Conservation (phyloP, 2,888 invertebrate species). For the Tromatobia lineatoria region DNA sequence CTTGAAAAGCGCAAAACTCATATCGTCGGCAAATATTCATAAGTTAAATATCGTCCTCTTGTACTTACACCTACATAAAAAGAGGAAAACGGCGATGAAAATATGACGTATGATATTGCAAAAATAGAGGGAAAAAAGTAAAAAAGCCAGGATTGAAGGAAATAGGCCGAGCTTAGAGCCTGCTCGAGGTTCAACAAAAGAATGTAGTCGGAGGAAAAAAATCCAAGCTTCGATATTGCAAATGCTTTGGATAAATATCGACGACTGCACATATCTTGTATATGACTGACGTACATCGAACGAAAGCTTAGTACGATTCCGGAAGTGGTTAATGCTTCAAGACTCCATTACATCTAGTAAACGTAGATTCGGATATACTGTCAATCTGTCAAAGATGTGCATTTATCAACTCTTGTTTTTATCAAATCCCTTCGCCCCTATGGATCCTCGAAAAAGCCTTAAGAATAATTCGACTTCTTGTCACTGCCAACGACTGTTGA, state of each 20-base stretch:
- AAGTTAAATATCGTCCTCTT: slow-evolving; percentile 81
- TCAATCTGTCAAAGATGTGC: slow-evolving; percentile 14
- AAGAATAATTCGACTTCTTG: slow-evolving; percentile 63
- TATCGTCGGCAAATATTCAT: slow-evolving; percentile 84
- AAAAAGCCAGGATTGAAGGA: slow-evolving; percentile 1
- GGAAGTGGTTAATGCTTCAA: not conserved
- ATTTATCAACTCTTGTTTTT: slow-evolving; percentile 54
- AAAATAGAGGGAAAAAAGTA: slow-evolving; percentile 6
- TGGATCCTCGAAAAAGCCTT: slow-evolving; percentile 41
- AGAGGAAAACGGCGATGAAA: slow-evolving; percentile 13
- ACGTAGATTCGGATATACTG: not conserved
- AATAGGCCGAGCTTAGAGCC: not conserved
- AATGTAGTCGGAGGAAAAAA: not conserved
- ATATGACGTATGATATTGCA: slow-evolving; percentile 29
- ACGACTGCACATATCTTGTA: not conserved
- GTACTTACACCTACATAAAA: slow-evolving; percentile 25
- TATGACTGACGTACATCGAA: not conserved
- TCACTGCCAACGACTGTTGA: slow-evolving; percentile 60
- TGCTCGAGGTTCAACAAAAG: slow-evolving; percentile 19
- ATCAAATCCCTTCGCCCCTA: slow-evolving; percentile 14
- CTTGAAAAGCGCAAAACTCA: slow-evolving; percentile 83
- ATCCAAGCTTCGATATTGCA: slow-evolving; percentile 12
- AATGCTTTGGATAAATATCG: slow-evolving; percentile 9
- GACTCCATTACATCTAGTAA: not conserved
- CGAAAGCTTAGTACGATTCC: not conserved